Evolutionary conservation across 2,113 vertebrate genomes (phyloP).

Genomic region (Acrocephalus kingi): DNA sequence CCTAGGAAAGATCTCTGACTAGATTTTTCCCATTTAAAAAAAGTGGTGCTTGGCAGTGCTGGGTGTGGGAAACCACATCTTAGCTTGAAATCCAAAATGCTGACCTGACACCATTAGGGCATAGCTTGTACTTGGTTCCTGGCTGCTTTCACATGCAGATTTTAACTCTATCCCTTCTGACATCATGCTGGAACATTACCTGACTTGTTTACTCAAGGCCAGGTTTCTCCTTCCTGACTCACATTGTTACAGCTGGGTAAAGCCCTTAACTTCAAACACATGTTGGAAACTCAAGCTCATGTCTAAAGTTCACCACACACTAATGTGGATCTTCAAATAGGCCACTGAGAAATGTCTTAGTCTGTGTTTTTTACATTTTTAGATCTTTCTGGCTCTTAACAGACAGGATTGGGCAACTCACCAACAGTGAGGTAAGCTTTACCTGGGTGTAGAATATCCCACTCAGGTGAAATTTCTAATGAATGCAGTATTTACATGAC

Average conservation of each 20-base stretch:
- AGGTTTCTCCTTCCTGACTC: background rate
- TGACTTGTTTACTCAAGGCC: background rate
- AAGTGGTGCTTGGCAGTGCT: constrained; percentile 31
- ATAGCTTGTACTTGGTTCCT: background rate
- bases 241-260: background rate
- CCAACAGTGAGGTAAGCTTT: background rate
- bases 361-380: background rate
- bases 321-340: background rate
- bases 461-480: background rate
- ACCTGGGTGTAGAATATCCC: background rate
- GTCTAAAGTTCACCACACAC: background rate
- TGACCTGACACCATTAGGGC: constrained; percentile 59
- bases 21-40: background rate
- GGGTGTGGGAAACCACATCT: constrained; percentile 37
- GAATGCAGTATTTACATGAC: background rate
- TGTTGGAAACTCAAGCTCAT: background rate
- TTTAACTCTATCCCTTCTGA: constrained; percentile 63
- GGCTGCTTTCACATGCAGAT: background rate
- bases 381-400: background rate
- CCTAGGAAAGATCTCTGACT: background rate
- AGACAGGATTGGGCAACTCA: background rate
- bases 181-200: background rate
- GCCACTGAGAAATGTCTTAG: background rate
- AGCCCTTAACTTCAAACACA: constrained; percentile 1
- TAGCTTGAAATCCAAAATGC: constrained; percentile 58